Evolutionary conservation across 2,113 vertebrate genomes (phyloP), one percentile per base, ranked within the genome.

Genomic region (Prinia subflava): DNA sequence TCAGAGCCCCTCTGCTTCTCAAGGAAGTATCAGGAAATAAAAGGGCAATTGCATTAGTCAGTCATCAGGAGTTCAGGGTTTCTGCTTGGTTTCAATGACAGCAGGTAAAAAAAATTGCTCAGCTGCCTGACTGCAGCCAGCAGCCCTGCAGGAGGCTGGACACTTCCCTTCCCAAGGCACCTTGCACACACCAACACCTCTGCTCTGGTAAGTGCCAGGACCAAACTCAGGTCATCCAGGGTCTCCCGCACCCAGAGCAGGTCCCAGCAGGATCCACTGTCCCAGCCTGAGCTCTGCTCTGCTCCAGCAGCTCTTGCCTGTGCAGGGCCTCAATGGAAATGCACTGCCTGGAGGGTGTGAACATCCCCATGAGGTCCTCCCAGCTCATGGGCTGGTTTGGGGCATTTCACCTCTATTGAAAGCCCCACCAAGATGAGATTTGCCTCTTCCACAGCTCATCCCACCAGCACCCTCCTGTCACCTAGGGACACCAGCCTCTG

Each of bases 31-130:
- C 44, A 86, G 80, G 79, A 90, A 96, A 95, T 88, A 94, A 96
- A 93, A 96, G 88, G 79, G 68, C 90, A 95, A 92, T 92, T 95
- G 90, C 94, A 96, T 95, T 95, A 95, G 94, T 87, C 89, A 95
- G 90, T 59, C 84, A 85, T 53, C 42, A 71, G 82, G 73, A 92
- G 90, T 53, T 86, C 79, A 75, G 82, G 35, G 88, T 80, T 94
- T 95, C 90, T 94, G 93, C 90, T 92, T 83, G 83, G 93, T 68
- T 93, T 95, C 96, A 77, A 24, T 87, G 68, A 81, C 85, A 86
- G 90, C 64, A 90, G 88, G 92, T 92, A 77, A 79, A 62, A 62
- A 71, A 41, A 60, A 91, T 27, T 50, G 63, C 78, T 85, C 13
- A 35, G 82, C 91, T 77, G 90, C 75, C 87, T 73, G 74, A 53